These are phyloP conservation scores for Rhagoletis zephyria DNA, from an alignment of 1,140 invertebrate species.

Conservation along the genomic window DNA sequence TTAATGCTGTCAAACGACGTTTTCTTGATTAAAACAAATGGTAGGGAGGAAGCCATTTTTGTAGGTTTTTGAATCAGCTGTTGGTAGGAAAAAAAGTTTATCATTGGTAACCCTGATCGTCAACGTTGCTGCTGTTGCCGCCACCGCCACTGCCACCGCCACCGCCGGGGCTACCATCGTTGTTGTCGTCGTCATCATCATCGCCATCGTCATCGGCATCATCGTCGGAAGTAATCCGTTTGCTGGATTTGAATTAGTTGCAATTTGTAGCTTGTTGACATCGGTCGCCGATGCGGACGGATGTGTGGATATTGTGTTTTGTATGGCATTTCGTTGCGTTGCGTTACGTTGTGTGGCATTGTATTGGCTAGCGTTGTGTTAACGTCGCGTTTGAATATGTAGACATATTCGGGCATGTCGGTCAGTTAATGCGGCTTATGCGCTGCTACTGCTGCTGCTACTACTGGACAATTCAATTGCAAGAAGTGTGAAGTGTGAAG, in stretches of 20 bases:
- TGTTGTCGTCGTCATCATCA: neutral
- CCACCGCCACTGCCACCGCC: too few relatives aligned
- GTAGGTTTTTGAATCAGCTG: too few relatives aligned
- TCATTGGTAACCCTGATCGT: too few relatives aligned
- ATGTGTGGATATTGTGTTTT: slow-evolving; percentile 21
- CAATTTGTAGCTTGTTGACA: slow-evolving; percentile 72
- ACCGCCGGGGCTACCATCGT: neutral
- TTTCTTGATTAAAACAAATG: too few relatives aligned
- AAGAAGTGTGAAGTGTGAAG: too few relatives aligned
- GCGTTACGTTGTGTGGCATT: neutral
- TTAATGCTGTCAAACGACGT: too few relatives aligned
- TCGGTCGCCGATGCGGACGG: slow-evolving; percentile 70
- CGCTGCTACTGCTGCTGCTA: too few relatives aligned
- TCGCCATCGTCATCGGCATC: slow-evolving; percentile 20
- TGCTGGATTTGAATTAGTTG: slow-evolving; percentile 72
- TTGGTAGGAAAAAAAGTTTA: too few relatives aligned
- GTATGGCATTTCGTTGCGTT: neutral
- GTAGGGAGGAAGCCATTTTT: too few relatives aligned
- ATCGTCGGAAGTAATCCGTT: slow-evolving; percentile 68
- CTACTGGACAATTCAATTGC: too few relatives aligned
- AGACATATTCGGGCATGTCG: neutral
- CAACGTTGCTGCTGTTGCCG: neutral
- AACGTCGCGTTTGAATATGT: neutral
- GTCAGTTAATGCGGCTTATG: neutral
- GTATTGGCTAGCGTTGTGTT: slow-evolving; percentile 11